These are phyloP conservation scores for Uromys caudimaculatus DNA, from an alignment of 2,797 vertebrate species.

Conservation along the genomic window DNA sequence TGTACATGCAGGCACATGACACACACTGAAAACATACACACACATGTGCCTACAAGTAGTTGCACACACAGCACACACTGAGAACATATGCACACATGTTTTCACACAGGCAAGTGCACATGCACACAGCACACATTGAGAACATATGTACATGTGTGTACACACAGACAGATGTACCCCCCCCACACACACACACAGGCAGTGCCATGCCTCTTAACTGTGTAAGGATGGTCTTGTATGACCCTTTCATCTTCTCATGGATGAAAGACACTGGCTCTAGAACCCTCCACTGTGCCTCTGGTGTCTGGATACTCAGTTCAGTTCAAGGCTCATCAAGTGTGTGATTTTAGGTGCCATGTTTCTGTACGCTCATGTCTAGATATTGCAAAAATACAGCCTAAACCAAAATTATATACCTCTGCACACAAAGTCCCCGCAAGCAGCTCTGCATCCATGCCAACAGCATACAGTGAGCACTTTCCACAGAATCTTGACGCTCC, in stretches of 20 bases:
- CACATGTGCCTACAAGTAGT: too few relatives aligned
- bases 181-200: neutral
- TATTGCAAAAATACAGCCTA: slow-evolving; percentile 23
- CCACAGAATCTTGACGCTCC: neutral
- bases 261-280: neutral
- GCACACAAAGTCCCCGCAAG: neutral
- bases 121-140: neutral
- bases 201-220: neutral
- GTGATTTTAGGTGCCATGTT: neutral
- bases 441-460: neutral
- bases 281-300: neutral
- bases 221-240: neutral
- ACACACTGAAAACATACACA: neutral
- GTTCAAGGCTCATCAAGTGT: neutral
- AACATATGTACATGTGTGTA: neutral
- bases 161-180: too few relatives aligned
- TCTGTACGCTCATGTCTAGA: slow-evolving; percentile 52
- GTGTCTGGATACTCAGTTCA: neutral
- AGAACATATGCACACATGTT: too few relatives aligned
- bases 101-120: too few relatives aligned
- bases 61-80: too few relatives aligned
- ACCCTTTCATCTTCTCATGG: neutral
- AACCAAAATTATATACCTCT: neutral
- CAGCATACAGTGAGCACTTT: neutral
- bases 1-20: neutral